A percentile compares a stretch with the other conserved stretches of the same genome.
Conservation (phyloP, 2,113 vertebrate species). For the Alexandromys fortis region DNA sequence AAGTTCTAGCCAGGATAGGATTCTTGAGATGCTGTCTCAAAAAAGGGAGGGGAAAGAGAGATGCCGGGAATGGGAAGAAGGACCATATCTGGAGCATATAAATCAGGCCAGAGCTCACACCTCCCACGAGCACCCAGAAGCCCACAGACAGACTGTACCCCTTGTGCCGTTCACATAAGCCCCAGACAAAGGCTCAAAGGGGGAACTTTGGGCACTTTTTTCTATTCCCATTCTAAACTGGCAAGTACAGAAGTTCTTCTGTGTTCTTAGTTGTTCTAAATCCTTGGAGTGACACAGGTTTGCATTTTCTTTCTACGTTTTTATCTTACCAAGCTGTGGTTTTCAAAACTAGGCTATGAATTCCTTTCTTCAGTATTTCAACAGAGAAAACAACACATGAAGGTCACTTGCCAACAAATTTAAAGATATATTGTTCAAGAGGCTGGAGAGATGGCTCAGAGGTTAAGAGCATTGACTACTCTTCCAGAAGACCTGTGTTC, state of each 20-base stretch:
- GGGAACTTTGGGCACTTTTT: neutral
- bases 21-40: neutral
- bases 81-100: neutral
- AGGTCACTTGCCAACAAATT: neutral
- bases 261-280: neutral
- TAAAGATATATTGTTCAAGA: neutral
- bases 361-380: neutral
- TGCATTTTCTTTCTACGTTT: neutral
- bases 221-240: neutral
- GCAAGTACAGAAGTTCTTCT: neutral
- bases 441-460: neutral
- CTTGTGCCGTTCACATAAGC: neutral
- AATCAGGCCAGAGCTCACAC: neutral
- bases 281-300: slow-evolving; percentile 7
- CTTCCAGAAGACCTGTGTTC: neutral
- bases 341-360: neutral
- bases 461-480: neutral
- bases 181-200: neutral
- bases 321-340: neutral
- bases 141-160: neutral
- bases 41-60: neutral
- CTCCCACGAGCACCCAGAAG: neutral
- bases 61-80: neutral
- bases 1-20: neutral
- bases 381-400: neutral